Conservation (phyloP, 2,113 vertebrate species). For the Albula glossodonta region DNA sequence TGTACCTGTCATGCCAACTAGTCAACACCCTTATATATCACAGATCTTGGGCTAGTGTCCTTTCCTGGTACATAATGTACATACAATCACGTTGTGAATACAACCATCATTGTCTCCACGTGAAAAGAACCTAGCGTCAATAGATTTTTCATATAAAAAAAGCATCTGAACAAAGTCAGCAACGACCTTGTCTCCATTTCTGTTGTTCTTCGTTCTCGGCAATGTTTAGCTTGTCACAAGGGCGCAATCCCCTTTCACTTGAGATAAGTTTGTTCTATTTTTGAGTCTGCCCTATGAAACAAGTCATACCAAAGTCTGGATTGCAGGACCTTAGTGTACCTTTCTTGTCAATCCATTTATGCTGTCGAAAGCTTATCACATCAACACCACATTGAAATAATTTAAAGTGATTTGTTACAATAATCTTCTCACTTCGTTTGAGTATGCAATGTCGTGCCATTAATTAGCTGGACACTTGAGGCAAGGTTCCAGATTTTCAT, state of each 20-base stretch:
- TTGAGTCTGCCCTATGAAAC: constrained; percentile 45
- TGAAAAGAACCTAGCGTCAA: background rate
- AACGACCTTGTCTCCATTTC: constrained; percentile 9
- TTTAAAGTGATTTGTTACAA: constrained; percentile 16
- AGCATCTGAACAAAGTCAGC: background rate
- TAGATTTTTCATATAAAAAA: background rate
- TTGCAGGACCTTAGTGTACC: constrained; percentile 51
- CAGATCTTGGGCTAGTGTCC: too few species aligned
- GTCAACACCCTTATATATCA: too few species aligned
- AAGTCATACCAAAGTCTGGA: constrained; percentile 60
- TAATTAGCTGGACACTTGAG: background rate
- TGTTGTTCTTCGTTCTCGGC: background rate
- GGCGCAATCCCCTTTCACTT: constrained; percentile 37
- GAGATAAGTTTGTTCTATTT: constrained; percentile 64
- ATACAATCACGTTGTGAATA: background rate
- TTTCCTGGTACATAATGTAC: background rate
- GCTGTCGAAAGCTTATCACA: constrained; percentile 14
- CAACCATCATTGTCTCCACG: background rate
- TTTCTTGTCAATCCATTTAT: constrained; percentile 18
- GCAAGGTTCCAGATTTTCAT: background rate
- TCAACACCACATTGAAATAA: constrained; percentile 1
- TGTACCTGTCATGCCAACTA: too few species aligned
- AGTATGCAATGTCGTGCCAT: background rate
- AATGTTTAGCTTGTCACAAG: constrained; percentile 23
- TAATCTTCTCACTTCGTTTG: background rate